Conservation (phyloP, 64 coral and sea anemone species). For the Stylophora pistillata region DNA sequence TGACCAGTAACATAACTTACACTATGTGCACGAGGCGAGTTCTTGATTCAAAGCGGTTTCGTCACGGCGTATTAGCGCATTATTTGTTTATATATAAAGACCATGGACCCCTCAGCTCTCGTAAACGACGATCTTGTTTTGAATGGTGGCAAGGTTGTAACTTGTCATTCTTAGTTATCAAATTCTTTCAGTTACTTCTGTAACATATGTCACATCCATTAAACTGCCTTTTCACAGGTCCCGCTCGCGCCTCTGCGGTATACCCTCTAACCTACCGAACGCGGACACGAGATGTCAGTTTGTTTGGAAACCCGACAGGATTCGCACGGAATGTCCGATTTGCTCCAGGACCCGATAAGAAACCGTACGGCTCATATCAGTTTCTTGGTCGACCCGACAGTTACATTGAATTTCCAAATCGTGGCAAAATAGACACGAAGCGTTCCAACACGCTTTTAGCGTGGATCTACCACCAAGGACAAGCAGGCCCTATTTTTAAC, state of each 20-base stretch:
- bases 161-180: too few relatives aligned
- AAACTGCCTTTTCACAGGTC: background rate
- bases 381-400: conserved; percentile 65
- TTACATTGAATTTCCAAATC: conserved; percentile 68
- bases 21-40: too few relatives aligned
- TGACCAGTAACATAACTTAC: too few relatives aligned
- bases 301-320: conserved; percentile 51
- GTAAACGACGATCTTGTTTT: too few relatives aligned
- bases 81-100: too few relatives aligned
- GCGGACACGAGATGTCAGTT: conserved; percentile 61
- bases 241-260: conserved; percentile 54
- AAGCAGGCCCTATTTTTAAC: conserved; percentile 72
- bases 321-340: conserved; percentile 27
- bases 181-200: too few relatives aligned
- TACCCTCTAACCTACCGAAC: conserved; percentile 61
- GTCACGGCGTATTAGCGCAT: too few relatives aligned
- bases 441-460: conserved; percentile 73
- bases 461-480: conserved; percentile 53
- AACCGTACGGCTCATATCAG: conserved; percentile 43
- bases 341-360: conserved; percentile 48
- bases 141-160: too few relatives aligned
- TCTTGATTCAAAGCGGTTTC: too few relatives aligned
- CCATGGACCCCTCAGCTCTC: too few relatives aligned
- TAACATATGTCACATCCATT: background rate
- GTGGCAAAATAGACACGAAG: conserved; percentile 58